Conservation (phyloP, 2,113 vertebrate species). For the Atrichornis clamosus region DNA sequence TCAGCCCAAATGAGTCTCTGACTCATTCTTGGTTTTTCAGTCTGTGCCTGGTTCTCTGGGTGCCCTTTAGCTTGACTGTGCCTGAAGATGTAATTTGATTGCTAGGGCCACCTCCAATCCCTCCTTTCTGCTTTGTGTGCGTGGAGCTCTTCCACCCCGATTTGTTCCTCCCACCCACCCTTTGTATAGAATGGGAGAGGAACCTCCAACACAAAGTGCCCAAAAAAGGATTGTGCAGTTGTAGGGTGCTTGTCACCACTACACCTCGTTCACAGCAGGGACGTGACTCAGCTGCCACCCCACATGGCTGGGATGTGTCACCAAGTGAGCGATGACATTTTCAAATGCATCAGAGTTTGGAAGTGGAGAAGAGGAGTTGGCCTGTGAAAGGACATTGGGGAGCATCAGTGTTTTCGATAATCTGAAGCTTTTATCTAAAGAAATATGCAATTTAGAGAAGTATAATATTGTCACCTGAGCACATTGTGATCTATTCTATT, state of each 20-base stretch:
- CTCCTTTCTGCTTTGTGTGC: not conserved
- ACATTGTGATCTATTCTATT: not conserved
- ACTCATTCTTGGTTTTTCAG: not conserved
- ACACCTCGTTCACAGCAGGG: slow-evolving; percentile 6
- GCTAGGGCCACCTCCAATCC: slow-evolving; percentile 8
- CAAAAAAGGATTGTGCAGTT: slow-evolving; percentile 55
- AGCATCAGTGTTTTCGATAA: not conserved
- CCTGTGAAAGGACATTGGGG: not conserved
- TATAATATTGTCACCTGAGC: not conserved
- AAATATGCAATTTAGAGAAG: not conserved
- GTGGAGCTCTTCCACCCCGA: not conserved
- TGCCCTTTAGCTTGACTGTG: not conserved
- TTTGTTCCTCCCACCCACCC: slow-evolving; percentile 53
- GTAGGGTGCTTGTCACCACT: slow-evolving; percentile 43
- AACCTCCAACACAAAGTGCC: slow-evolving; percentile 40
- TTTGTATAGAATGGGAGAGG: slow-evolving; percentile 49
- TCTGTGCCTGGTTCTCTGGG: not conserved
- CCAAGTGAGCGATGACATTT: slow-evolving; percentile 24
- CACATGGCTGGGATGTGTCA: slow-evolving; percentile 57
- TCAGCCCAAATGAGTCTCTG: not conserved
- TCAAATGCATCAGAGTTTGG: not conserved
- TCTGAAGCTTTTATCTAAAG: not conserved
- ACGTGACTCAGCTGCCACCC: slow-evolving; percentile 61
- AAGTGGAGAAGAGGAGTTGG: not conserved
- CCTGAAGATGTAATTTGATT: not conserved